These are phyloP conservation scores for Lepidurus apus DNA, from an alignment of 1,140 invertebrate species.

Conservation along the genomic window DNA sequence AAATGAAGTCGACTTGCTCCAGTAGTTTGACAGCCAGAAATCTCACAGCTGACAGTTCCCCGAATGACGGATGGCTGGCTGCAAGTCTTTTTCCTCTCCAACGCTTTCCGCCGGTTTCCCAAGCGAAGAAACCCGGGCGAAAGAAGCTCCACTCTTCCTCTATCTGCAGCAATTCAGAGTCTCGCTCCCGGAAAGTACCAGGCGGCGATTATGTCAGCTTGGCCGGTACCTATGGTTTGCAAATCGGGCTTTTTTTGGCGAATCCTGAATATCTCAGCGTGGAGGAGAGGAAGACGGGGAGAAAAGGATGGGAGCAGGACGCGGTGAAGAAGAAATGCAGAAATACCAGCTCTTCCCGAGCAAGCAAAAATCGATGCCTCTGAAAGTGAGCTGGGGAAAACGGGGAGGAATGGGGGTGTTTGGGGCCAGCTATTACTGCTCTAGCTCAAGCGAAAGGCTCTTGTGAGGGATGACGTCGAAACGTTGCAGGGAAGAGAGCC, in stretches of 20 bases:
- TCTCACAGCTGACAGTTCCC: constrained; percentile 17
- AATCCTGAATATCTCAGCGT: not conserved
- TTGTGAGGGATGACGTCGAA: constrained; percentile 14
- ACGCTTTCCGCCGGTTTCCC: not conserved
- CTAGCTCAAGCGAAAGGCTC: constrained; percentile 3
- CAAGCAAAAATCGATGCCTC: not conserved
- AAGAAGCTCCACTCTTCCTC: not conserved
- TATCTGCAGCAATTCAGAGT: not conserved
- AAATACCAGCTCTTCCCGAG: not conserved
- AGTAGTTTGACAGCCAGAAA: constrained; percentile 18
- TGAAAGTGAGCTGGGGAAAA: not conserved
- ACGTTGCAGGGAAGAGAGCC: not conserved
- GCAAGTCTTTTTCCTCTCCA: not conserved
- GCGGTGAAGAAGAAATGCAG: not conserved
- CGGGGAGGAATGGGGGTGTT: not conserved
- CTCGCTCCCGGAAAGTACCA: not conserved
- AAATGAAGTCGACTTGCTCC: constrained; percentile 14
- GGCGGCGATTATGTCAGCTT: not conserved
- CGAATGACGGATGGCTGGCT: not conserved
- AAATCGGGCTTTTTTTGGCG: not conserved
- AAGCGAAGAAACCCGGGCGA: not conserved
- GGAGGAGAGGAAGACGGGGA: not conserved
- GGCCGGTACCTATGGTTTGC: not conserved
- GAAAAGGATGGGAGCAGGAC: too few species aligned
- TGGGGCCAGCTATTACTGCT: constrained; percentile 1